These are phyloP conservation scores for Drosophila jambulina DNA, from an alignment of 1,140 invertebrate species.

Conservation along the genomic window DNA sequence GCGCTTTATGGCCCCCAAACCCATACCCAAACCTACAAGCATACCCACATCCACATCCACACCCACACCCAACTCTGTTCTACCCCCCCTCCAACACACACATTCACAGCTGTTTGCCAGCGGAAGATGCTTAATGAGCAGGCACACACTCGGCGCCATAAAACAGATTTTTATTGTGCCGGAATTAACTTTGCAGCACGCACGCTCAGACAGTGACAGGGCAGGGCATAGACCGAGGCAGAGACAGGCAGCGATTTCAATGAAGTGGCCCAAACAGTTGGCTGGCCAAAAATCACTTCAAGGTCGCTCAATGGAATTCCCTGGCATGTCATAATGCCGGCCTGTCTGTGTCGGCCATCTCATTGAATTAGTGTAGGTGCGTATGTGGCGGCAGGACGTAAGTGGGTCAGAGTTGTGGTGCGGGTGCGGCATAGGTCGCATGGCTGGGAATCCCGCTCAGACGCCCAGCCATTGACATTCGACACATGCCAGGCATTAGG, in stretches of 20 bases:
- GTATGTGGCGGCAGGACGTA: constrained; percentile 1
- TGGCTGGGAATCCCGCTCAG: constrained; percentile 7
- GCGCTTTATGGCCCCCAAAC: constrained; percentile 51
- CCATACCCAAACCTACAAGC: background rate
- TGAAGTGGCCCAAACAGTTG: constrained; percentile 52
- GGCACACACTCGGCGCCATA: constrained; percentile 58
- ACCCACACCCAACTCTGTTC: constrained; percentile 7
- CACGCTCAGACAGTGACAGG: constrained; percentile 10
- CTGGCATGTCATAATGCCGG: constrained; percentile 40
- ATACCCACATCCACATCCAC: constrained; percentile 18
- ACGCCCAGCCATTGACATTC: constrained; percentile 37
- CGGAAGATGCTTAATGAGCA: constrained; percentile 78
- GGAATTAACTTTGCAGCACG: constrained; percentile 66
- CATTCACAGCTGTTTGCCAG: constrained; percentile 50
- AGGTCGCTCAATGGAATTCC: constrained; percentile 54
- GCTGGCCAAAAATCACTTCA: constrained; percentile 51
- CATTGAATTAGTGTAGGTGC: constrained; percentile 44
- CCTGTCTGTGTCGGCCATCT: constrained; percentile 40
- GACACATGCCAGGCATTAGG: constrained; percentile 51
- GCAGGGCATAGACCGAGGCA: constrained; percentile 1
- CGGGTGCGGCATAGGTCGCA: constrained; percentile 23
- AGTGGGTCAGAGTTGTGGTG: constrained; percentile 15
- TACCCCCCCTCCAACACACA: constrained; percentile 20
- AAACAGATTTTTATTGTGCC: constrained; percentile 76
- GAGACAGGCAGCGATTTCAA: constrained; percentile 40